phyloP scores from a whole-genome alignment of 2,888 invertebrate genomes.

The Microplitis manilae region DNA sequence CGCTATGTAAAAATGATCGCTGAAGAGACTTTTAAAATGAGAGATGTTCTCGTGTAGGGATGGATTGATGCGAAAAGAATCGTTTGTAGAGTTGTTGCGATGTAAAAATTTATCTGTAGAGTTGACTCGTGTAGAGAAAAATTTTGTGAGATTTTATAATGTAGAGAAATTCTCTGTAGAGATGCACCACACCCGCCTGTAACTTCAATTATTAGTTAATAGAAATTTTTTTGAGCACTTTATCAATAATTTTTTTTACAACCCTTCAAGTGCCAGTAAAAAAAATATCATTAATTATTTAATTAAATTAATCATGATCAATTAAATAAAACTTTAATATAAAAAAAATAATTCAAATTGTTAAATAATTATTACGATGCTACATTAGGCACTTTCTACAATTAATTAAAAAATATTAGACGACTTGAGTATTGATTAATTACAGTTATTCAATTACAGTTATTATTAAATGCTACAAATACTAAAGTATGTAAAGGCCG shows the following conservation, averaged over 20 bases:
- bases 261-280: constrained; percentile 9
- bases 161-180: too few species aligned
- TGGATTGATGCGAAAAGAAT: too few species aligned
- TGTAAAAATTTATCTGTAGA: too few species aligned
- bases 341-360: constrained; percentile 23
- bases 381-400: constrained; percentile 69
- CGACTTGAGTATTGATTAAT: constrained; percentile 4
- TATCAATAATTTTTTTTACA: neutral
- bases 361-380: constrained; percentile 46
- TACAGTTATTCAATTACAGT: constrained; percentile 4
- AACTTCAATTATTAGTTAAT: too few species aligned
- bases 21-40: too few species aligned
- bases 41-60: too few species aligned
- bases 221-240: too few species aligned
- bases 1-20: too few species aligned
- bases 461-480: constrained; percentile 44
- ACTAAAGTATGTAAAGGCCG: constrained; percentile 51
- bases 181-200: too few species aligned
- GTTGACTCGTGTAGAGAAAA: too few species aligned
- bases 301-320: neutral
- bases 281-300: neutral
- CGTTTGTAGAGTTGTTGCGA: too few species aligned
- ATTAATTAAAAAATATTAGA: constrained; percentile 30
- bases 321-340: constrained; percentile 23
- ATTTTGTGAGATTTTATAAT: too few species aligned